Conservation (phyloP, 2,888 invertebrate genomes). For the Microctonus hyperodae region DNA sequence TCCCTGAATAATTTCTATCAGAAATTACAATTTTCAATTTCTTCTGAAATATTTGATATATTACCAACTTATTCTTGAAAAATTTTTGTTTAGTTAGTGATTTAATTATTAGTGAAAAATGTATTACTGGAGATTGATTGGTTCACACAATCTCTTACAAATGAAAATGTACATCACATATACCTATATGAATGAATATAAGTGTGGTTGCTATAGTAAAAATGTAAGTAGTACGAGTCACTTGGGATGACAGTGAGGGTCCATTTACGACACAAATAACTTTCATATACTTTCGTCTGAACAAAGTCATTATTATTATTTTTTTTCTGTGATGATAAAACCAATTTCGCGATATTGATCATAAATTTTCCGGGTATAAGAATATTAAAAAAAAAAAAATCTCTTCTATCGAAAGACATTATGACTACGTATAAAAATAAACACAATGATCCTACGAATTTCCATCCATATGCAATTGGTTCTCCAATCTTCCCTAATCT, state of each 20-base stretch:
- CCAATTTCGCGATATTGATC: constrained; percentile 25
- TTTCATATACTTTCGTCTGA: background rate
- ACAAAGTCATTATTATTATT: background rate
- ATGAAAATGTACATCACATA: background rate
- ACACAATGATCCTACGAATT: constrained; percentile 24
- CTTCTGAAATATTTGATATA: background rate
- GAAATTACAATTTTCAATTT: background rate
- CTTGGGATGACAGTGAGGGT: constrained; percentile 3
- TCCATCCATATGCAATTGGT: background rate
- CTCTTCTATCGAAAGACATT: constrained; percentile 30
- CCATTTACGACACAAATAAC: background rate
- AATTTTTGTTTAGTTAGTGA: background rate
- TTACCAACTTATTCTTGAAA: background rate
- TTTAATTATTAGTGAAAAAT: background rate
- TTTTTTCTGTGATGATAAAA: background rate
- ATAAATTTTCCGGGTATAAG: constrained; percentile 35
- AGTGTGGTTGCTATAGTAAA: background rate
- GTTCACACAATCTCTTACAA: background rate
- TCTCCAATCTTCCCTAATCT: background rate
- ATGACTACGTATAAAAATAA: constrained; percentile 31
- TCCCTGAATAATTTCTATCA: too few relatives aligned
- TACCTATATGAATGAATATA: background rate
- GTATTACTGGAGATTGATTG: background rate
- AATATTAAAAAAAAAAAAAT: constrained; percentile 32
- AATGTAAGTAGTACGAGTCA: background rate